Percentiles rank a stretch among this genome's conserved stretches.
Conservation (phyloP, 2,113 vertebrate genomes). For the Triplophysa tibetana region DNA sequence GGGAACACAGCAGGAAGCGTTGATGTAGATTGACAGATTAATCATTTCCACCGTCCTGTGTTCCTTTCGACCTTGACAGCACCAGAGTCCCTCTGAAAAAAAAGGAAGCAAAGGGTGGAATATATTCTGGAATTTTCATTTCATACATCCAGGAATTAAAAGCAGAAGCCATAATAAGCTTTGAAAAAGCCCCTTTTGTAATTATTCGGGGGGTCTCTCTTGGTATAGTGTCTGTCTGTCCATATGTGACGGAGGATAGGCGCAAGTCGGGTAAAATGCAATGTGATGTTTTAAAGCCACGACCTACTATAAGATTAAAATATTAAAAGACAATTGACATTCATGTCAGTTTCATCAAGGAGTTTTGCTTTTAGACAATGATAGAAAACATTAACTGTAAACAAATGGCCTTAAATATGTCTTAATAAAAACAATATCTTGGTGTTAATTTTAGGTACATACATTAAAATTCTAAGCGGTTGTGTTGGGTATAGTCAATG, state of each 20-base stretch:
- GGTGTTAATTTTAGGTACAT: too few species aligned
- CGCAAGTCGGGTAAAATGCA: constrained; percentile 6
- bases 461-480: too few species aligned
- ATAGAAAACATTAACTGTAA: too few species aligned
- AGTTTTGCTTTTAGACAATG: too few species aligned
- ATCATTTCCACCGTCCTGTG: constrained; percentile 70
- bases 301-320: background rate
- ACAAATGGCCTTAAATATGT: too few species aligned
- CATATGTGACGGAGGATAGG: constrained; percentile 2
- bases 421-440: too few species aligned
- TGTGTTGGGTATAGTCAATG: too few species aligned
- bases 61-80: constrained; percentile 73
- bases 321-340: too few species aligned
- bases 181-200: constrained; percentile 9
- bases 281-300: constrained; percentile 29
- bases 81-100: constrained; percentile 48
- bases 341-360: too few species aligned
- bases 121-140: constrained; percentile 42
- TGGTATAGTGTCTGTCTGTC: constrained; percentile 23
- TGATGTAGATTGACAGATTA: constrained; percentile 80
- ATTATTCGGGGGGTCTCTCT: constrained; percentile 25
- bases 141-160: constrained; percentile 44
- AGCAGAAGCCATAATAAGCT: constrained; percentile 29
- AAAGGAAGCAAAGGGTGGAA: constrained; percentile 30
- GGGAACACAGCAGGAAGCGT: constrained; percentile 68